Conservation (phyloP, 2,797 vertebrate genomes). For the Neostethus bicornis region DNA sequence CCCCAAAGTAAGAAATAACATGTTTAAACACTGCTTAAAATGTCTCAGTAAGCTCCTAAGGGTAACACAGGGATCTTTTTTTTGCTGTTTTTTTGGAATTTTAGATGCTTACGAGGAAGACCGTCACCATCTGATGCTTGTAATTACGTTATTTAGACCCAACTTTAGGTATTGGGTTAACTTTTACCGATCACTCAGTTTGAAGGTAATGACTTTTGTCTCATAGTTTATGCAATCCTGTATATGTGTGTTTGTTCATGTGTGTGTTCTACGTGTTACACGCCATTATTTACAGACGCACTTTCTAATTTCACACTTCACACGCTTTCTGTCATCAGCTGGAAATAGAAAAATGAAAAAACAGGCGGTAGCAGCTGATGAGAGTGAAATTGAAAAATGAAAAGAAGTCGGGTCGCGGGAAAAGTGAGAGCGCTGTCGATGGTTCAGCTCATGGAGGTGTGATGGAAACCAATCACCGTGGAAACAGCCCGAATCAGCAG, state of each 20-base stretch:
- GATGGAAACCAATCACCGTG: constrained; percentile 79
- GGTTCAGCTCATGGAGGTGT: constrained; percentile 58
- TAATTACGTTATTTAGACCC: constrained; percentile 60
- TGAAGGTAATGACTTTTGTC: constrained; percentile 70
- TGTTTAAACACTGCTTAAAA: constrained; percentile 56
- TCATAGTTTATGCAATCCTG: constrained; percentile 60
- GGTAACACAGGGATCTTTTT: constrained; percentile 24
- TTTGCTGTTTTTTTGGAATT: constrained; percentile 30
- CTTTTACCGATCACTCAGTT: constrained; percentile 53
- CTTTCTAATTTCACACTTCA: constrained; percentile 82
- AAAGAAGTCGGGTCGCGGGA: constrained; percentile 61
- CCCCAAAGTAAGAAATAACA: constrained; percentile 64
- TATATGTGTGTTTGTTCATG: constrained; percentile 43
- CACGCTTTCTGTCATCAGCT: constrained; percentile 71
- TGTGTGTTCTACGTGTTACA: constrained; percentile 66
- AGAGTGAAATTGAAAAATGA: constrained; percentile 81
- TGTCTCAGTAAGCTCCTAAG: constrained; percentile 37
- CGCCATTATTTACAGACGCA: constrained; percentile 75
- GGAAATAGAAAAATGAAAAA: constrained; percentile 74
- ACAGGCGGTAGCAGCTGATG: constrained; percentile 68
- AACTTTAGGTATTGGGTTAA: constrained; percentile 45
- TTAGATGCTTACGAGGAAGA: constrained; percentile 17
- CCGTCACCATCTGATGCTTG: constrained; percentile 40
- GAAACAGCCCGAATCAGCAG: constrained; percentile 74
- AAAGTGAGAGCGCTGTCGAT: constrained; percentile 63